Conservation (phyloP, 1,140 invertebrate genomes). For the Ostrea edulis region DNA sequence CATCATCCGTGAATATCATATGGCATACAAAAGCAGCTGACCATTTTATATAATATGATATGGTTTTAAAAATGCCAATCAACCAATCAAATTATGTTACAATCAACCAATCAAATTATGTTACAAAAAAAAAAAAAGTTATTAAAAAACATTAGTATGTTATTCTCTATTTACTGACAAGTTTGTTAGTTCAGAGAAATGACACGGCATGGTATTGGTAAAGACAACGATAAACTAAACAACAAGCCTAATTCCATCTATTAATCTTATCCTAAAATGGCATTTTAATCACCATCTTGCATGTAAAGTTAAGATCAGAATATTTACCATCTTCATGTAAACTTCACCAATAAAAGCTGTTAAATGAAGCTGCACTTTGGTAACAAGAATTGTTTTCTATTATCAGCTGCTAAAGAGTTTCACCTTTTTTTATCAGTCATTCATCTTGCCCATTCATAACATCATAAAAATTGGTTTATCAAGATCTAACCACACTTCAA, state of each 20-base stretch:
- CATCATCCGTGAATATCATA: no score
- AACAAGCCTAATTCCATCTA: not conserved
- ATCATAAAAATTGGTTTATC: slow-evolving; percentile 3
- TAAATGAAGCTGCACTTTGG: not conserved
- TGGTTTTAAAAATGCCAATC: no score
- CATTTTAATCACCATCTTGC: slow-evolving; percentile 4
- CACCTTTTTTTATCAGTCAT: slow-evolving; percentile 36
- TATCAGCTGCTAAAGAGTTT: slow-evolving; percentile 29
- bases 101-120: no score
- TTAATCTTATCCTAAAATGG: not conserved
- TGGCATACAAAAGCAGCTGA: no score
- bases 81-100: no score
- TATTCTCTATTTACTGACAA: no score
- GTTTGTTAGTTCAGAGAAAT: not conserved
- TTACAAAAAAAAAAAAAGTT: no score
- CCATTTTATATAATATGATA: no score
- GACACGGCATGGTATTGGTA: not conserved
- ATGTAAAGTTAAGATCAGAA: slow-evolving; percentile 16
- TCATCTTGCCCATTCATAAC: slow-evolving; percentile 23
- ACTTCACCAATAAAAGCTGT: not conserved
- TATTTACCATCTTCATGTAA: not conserved
- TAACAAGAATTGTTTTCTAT: slow-evolving; percentile 28
- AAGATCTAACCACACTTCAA: slow-evolving; percentile 32
- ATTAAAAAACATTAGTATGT: no score
- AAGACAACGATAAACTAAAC: not conserved